Evolutionary conservation across 2,113 vertebrate species (phyloP).

Genomic region (Bubalus kerabau): DNA sequence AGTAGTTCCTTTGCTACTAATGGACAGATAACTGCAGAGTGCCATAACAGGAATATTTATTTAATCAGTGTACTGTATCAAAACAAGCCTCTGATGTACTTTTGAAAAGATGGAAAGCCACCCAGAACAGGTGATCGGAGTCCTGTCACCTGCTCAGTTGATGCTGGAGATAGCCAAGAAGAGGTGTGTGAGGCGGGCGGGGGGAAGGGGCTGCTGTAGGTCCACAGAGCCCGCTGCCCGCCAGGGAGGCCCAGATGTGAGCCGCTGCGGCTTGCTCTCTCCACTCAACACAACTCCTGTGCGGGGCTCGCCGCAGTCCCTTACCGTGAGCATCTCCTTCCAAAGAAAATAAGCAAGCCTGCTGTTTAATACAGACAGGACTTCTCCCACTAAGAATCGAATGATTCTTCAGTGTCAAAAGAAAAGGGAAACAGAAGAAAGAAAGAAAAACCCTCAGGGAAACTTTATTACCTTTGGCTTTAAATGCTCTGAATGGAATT

Average conservation of each 20-base stretch:
- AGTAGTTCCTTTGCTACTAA: conserved; percentile 65
- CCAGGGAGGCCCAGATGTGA: conserved; percentile 18
- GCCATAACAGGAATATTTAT: conserved; percentile 78
- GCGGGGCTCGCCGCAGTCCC: neutral
- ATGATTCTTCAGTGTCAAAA: neutral
- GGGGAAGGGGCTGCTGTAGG: neutral
- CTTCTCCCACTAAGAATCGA: neutral
- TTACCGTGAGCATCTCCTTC: neutral
- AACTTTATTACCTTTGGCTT: conserved; percentile 17
- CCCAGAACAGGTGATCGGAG: conserved; percentile 67
- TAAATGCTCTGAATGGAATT: neutral
- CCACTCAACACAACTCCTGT: neutral
- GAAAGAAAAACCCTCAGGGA: neutral
- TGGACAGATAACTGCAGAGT: conserved; percentile 72
- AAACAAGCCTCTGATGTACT: conserved; percentile 78
- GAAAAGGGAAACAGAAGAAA: neutral
- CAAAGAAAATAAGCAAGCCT: conserved; percentile 1
- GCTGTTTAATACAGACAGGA: neutral
- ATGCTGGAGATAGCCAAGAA: conserved; percentile 28
- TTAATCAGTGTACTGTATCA: conserved; percentile 80
- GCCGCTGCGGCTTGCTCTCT: neutral
- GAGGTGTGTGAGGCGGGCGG: neutral
- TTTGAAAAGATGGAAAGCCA: conserved; percentile 68
- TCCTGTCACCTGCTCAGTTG: conserved; percentile 73
- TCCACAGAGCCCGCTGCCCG: neutral